Conservation (phyloP, 2,888 invertebrate genomes). For the Pyralis farinalis region DNA sequence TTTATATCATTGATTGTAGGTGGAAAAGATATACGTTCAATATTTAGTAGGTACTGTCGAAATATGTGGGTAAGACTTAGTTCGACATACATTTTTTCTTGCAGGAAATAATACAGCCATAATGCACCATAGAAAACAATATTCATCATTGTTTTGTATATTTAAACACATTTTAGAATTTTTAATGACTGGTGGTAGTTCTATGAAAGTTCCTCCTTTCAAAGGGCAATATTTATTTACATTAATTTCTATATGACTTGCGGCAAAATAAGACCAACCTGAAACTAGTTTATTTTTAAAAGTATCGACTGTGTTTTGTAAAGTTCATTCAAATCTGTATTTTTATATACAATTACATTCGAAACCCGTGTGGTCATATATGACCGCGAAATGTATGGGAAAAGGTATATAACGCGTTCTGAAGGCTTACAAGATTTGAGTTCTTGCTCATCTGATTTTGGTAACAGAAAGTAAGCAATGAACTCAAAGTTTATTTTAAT, state of each 20-base stretch:
- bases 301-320: background rate
- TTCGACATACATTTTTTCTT: conserved; percentile 12
- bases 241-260: too few species aligned
- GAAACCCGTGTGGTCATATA: too few species aligned
- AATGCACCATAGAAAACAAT: conserved; percentile 14
- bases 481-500: conserved; percentile 15
- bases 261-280: too few species aligned
- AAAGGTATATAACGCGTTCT: too few species aligned
- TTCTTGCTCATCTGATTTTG: conserved; percentile 7
- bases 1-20: conserved; percentile 16
- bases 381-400: too few species aligned
- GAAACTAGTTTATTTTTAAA: conserved; percentile 7
- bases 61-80: conserved; percentile 16
- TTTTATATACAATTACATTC: conserved; percentile 7
- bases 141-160: conserved; percentile 11
- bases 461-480: conserved; percentile 9
- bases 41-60: conserved; percentile 11
- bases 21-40: conserved; percentile 14
- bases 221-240: conserved; percentile 12
- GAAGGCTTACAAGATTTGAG: conserved; percentile 16
- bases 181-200: conserved; percentile 7
- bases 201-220: conserved; percentile 9
- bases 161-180: conserved; percentile 13
- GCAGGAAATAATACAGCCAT: conserved; percentile 11
- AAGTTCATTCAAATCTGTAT: conserved; percentile 5